Evolutionary conservation across 1,140 invertebrate species (phyloP).

Genomic region (Eurosta solidaginis): DNA sequence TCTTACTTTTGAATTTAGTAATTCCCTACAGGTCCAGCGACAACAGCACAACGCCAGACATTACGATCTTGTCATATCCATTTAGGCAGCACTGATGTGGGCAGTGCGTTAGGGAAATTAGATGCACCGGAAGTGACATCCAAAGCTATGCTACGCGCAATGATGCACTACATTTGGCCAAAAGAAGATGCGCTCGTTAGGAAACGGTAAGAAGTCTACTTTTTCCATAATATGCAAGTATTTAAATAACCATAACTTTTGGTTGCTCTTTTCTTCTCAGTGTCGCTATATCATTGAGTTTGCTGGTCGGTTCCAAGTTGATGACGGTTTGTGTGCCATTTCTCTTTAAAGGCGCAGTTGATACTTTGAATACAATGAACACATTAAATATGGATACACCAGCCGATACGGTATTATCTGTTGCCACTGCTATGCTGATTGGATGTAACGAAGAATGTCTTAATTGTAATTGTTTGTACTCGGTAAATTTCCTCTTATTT

Average conservation of each 20-base stretch:
- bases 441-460: constrained; percentile 78
- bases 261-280: constrained; percentile 56
- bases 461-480: constrained; percentile 6
- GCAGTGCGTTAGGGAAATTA: constrained; percentile 64
- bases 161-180: constrained; percentile 96
- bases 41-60: constrained; percentile 45
- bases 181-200: constrained; percentile 64
- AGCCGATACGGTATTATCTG: constrained; percentile 72
- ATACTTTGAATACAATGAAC: constrained; percentile 84
- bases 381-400: constrained; percentile 72
- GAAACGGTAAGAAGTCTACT: constrained; percentile 41
- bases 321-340: constrained; percentile 96
- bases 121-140: constrained; percentile 69
- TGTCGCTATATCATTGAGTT: constrained; percentile 82
- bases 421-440: constrained; percentile 80
- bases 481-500: not conserved
- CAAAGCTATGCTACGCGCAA: constrained; percentile 81
- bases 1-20: constrained; percentile 56
- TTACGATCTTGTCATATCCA: constrained; percentile 81
- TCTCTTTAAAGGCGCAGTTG: constrained; percentile 92
- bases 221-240: constrained; percentile 12
- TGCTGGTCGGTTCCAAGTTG: constrained; percentile 82
- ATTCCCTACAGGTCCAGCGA: constrained; percentile 47
- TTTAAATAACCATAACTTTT: constrained; percentile 32
- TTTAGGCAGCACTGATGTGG: constrained; percentile 77